Base-by-base conservation (phyloP, 2,888 invertebrate species). In the Smittia aterrima region DNA sequence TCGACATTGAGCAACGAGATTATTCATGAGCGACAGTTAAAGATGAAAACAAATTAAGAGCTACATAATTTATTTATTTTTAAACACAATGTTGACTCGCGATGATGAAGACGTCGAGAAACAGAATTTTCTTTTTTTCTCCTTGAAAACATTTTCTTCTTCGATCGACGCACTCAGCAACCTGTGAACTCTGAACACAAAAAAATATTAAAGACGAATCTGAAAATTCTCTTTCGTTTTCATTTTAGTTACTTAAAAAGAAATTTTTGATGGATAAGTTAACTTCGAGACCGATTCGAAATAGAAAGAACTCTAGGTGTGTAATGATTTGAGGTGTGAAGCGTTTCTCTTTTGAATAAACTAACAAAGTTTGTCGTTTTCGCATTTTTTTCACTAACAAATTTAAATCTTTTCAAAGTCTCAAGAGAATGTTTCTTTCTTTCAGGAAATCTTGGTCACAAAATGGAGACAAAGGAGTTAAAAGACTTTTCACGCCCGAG, bases 401-500 rank as follows among this genome's bases (percentile, higher is more conserved):
- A 38, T 32, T 1, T 11, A 20, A 38, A 32, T 32, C 24, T 16
- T 40, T 25, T n/a, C n/a, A n/a, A n/a, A n/a, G n/a, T n/a, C n/a
- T n/a, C n/a, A n/a, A 9, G 32, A 9, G 1, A 53, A 53, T 54
- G 6, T 72, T 72, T 72, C 18, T 0, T 40, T 32, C 4, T 32
- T 32, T 3, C 9, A 72, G 72, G 25, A 72, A 72, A 25, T 62
- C 72, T 9, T 72, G 72, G 72, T 40, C 72, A 4, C 72, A 72
- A 32, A 70, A 70, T 54, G 80, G 78, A 40, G 78, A 81, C 74
- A 80, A 79, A 75, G 79, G 80, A 38, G 87, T 88, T 70, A 92
- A 92, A 80, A 85, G 90, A 76, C 85, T 92, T 24, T 92, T 92
- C 81, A 92, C 92, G 9, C 91, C 92, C 74, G 91, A 92, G 85